A percentile compares a stretch with the other conserved stretches of the same genome.
phyloP scores from a whole-genome alignment of 2,113 vertebrate species.

The Psilopogon haemacephalus region DNA sequence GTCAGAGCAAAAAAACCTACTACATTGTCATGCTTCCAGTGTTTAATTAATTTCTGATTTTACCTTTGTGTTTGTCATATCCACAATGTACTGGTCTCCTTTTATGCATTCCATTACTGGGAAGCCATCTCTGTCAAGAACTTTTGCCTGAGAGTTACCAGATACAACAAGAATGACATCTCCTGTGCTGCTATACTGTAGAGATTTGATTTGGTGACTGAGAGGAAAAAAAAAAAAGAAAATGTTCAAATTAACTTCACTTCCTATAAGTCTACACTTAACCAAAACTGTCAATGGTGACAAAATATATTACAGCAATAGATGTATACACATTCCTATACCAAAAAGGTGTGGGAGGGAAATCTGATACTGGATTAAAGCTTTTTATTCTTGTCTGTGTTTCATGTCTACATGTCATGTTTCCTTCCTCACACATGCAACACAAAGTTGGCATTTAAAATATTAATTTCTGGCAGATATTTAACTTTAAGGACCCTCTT shows the following conservation, averaged over 20 bases:
- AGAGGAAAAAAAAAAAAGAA: neutral
- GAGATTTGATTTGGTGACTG: slow-evolving; percentile 93
- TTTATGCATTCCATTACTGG: slow-evolving; percentile 97
- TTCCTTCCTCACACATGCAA: neutral
- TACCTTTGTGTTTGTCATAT: slow-evolving; percentile 98
- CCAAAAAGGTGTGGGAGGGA: neutral
- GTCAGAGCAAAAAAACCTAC: neutral
- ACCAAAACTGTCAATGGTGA: neutral
- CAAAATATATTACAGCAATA: neutral
- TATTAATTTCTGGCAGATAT: neutral
- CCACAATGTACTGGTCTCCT: slow-evolving; percentile 97
- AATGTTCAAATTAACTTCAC: neutral
- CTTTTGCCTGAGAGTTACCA: slow-evolving; percentile 95
- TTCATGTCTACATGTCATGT: neutral
- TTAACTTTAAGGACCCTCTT: neutral
- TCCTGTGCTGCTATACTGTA: slow-evolving; percentile 94
- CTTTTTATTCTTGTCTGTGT: neutral
- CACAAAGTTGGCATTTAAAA: neutral
- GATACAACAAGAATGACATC: slow-evolving; percentile 95
- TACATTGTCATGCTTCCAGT: neutral
- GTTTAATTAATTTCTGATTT: neutral
- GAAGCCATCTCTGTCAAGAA: slow-evolving; percentile 96
- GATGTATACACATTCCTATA: neutral
- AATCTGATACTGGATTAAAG: neutral
- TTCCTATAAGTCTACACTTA: neutral